Evolutionary conservation across 2,797 vertebrate genomes (phyloP).

Genomic region (Poecilia velifera): DNA sequence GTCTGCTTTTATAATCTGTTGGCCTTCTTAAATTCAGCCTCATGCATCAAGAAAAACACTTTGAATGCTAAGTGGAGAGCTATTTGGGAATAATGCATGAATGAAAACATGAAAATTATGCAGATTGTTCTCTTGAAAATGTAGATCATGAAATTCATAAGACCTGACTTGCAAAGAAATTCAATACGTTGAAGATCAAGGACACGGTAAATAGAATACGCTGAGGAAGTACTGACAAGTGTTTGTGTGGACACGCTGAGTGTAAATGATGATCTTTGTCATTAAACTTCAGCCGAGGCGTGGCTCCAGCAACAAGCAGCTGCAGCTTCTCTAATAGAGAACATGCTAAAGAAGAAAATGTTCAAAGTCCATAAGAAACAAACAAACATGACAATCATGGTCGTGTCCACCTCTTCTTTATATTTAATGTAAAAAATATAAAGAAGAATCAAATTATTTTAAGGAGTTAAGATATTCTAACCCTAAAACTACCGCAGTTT

Average conservation of each 20-base stretch:
- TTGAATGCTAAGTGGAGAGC: conserved; percentile 10
- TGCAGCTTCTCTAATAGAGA: not conserved
- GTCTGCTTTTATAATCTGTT: conserved; percentile 13
- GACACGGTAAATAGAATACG: conserved; percentile 58
- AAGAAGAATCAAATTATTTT: not conserved
- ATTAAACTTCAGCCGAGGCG: not conserved
- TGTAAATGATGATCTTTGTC: not conserved
- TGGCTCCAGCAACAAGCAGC: not conserved
- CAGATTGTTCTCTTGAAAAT: conserved; percentile 41
- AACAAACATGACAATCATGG: not conserved
- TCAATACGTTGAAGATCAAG: conserved; percentile 31
- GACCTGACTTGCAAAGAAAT: conserved; percentile 24
- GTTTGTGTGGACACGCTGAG: not conserved
- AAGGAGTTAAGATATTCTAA: not conserved
- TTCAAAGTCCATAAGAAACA: not conserved
- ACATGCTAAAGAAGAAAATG: not conserved
- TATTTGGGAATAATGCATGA: conserved; percentile 45
- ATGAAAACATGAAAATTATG: conserved; percentile 74
- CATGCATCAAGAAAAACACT: conserved; percentile 24
- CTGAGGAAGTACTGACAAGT: conserved; percentile 24
- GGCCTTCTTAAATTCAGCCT: conserved; percentile 36
- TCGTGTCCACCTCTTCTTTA: not conserved
- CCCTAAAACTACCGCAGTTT: no score
- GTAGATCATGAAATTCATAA: conserved; percentile 37
- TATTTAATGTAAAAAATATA: not conserved